Percentiles rank a stretch among this genome's conserved stretches.
Conservation (phyloP, 2,888 invertebrate species). For the Leptopilina syphax region DNA sequence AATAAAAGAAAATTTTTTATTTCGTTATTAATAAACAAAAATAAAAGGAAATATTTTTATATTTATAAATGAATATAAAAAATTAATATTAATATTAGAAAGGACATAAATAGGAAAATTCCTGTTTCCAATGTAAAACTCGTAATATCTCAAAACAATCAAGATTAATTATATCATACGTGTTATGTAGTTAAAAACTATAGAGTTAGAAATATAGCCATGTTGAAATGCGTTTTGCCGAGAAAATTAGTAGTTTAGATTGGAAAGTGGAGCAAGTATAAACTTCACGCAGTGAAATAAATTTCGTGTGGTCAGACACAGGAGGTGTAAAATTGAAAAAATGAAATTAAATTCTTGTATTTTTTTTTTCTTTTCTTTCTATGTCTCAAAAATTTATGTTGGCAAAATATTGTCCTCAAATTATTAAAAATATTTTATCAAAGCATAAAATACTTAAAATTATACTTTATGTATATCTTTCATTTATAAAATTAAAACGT, state of each 20-base stretch:
- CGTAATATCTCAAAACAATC: no score
- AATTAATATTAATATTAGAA: no score
- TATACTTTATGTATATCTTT: no score
- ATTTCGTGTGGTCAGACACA: slow-evolving; percentile 1
- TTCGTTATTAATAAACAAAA: no score
- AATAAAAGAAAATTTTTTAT: no score
- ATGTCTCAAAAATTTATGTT: neutral
- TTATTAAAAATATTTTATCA: neutral
- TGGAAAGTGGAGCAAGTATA: slow-evolving; percentile 5
- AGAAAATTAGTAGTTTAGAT: slow-evolving; percentile 22
- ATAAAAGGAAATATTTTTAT: no score
- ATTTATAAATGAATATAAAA: no score
- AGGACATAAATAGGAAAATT: no score
- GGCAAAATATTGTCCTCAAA: neutral
- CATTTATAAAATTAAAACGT: neutral
- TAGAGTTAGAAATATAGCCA: neutral
- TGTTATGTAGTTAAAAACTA: neutral
- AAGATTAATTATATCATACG: no score
- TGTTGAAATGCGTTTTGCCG: neutral
- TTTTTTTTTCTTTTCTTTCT: neutral
- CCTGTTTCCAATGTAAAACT: no score
- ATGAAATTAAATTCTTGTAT: neutral
- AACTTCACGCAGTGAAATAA: slow-evolving; percentile 34
- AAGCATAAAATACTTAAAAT: no score
- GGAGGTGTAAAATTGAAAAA: slow-evolving; percentile 20